phyloP scores from a whole-genome alignment of 2,888 invertebrate species.

The Drosophila limbata region DNA sequence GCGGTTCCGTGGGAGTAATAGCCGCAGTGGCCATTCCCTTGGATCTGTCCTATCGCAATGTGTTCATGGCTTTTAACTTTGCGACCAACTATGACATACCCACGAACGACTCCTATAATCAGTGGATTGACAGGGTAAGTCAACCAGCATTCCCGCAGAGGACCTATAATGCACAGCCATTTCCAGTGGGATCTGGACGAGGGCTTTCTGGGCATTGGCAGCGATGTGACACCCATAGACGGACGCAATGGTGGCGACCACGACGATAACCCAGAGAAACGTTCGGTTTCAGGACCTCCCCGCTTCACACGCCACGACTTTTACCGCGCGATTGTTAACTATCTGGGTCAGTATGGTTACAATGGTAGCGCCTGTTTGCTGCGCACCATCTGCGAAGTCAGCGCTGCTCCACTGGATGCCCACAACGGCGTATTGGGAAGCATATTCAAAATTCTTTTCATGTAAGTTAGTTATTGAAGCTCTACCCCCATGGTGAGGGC shows the following conservation, averaged over 20 bases:
- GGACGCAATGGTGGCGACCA: constrained; percentile 48
- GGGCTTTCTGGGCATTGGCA: constrained; percentile 75
- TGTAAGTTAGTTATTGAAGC: constrained; percentile 87
- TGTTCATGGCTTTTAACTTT: constrained; percentile 91
- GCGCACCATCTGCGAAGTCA: constrained; percentile 89
- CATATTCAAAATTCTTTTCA: constrained; percentile 89
- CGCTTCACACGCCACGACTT: constrained; percentile 76
- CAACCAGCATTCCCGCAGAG: background rate
- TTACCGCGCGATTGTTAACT: constrained; percentile 77
- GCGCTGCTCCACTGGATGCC: constrained; percentile 81
- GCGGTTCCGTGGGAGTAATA: constrained; percentile 77
- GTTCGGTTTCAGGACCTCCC: constrained; percentile 48
- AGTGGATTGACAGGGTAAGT: constrained; percentile 87
- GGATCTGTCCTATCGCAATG: constrained; percentile 89
- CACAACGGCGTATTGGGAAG: constrained; percentile 89
- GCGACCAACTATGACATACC: constrained; percentile 89
- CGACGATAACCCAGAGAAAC: constrained; percentile 40
- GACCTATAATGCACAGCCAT: background rate
- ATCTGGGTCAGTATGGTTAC: constrained; percentile 78
- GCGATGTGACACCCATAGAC: constrained; percentile 78
- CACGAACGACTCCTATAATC: constrained; percentile 87
- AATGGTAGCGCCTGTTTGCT: constrained; percentile 88
- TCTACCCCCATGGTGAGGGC: too few species aligned
- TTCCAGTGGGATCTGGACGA: constrained; percentile 81
- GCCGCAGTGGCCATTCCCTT: constrained; percentile 90